Evolutionary conservation across 2,888 invertebrate species (phyloP), one percentile per base, ranked within the genome.

Genomic region (Seira ritae): DNA sequence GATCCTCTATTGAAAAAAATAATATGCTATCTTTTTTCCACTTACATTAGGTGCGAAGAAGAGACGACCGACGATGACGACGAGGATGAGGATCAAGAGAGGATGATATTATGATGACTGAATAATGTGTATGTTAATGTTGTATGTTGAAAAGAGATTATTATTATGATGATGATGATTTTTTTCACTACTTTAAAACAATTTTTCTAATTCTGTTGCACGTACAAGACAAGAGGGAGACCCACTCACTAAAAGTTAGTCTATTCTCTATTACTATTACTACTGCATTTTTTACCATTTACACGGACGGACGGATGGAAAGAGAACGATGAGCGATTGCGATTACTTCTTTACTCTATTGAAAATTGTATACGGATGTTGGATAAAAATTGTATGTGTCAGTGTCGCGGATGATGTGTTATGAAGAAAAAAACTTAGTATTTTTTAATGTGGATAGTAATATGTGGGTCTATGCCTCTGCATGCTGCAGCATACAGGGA

Each of bases 281-380:
- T 22, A 50, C 10, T 37, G 20, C n/a, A n/a, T n/a, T n/a, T 66
- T 17, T 23, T 24, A 31, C 17, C 23, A 50, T 17, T 50, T 50
- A 24, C 22, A 66, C 20, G 17, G 31, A 31, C 31, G 60, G 69
- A 66, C 20, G 17, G 31, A 31, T 8, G 60, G 69, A 77, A 69
- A 77, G 69, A 69, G 76, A 77, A 77, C 60, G 76, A 77, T 69
- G 76, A 77, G 76, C 76, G 76, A 77, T 77, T 77, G 76, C 69
- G 62, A 31, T 31, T 31, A 31, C n/a, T n/a, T n/a, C n/a, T n/a
- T n/a, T n/a, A n/a, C 31, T 31, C 31, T 31, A 31, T 31, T 31
- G 31, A 31, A 31, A 31, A 31, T 31, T 31, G 67, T 77, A 77
- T 77, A 69, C 76, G 76, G 76, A 77, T 77, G 31, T 31, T 31